Conservation (phyloP, 2,888 invertebrate species). For the Iselma pallidipennis region DNA sequence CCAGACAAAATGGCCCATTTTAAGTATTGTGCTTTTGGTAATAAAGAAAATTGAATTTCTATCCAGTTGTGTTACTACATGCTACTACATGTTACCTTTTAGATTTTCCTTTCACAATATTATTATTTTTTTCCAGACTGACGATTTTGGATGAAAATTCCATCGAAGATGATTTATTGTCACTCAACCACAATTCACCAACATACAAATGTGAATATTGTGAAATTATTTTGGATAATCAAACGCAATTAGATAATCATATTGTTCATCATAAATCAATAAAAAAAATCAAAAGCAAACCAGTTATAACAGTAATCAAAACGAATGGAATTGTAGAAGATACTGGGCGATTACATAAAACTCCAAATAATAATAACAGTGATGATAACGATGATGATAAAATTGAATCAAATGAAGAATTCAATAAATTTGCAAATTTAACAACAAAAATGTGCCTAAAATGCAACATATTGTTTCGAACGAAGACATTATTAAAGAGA, state of each 20-base stretch:
- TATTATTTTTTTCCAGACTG: background rate
- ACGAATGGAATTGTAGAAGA: background rate
- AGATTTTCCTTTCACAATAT: no score
- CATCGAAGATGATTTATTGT: background rate
- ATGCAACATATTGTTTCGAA: constrained; percentile 35
- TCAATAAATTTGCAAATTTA: constrained; percentile 45
- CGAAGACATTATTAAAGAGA: constrained; percentile 31
- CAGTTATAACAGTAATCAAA: background rate
- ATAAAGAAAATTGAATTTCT: background rate
- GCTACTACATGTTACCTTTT: no score
- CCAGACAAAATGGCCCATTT: background rate
- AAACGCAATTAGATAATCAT: background rate
- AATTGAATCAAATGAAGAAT: constrained; percentile 18
- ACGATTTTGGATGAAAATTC: background rate
- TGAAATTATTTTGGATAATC: background rate
- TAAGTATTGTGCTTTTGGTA: background rate
- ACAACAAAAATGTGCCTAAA: constrained; percentile 29
- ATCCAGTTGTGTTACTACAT: no score
- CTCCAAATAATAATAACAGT: no score
- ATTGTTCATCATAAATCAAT: background rate
- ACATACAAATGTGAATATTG: constrained; percentile 1
- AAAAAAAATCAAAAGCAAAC: constrained; percentile 2
- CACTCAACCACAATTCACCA: background rate
- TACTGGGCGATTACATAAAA: no score
- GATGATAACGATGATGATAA: background rate